These are phyloP conservation scores for Ichneumoninae sp. DNA, from an alignment of 2,888 invertebrate genomes.

Conservation along the genomic window DNA sequence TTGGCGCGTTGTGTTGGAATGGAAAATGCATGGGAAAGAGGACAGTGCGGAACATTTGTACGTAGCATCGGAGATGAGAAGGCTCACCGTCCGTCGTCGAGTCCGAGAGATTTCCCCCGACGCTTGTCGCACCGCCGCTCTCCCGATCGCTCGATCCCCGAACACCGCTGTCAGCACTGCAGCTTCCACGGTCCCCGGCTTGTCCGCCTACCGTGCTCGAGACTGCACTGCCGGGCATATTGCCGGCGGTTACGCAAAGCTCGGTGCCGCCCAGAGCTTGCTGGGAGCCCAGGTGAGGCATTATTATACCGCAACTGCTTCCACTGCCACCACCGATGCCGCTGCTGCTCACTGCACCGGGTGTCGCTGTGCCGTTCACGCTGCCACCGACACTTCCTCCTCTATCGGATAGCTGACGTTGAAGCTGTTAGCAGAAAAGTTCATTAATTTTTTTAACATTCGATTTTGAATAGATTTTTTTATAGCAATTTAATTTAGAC, in stretches of 20 bases:
- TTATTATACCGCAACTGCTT: slow-evolving; percentile 76
- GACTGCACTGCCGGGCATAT: slow-evolving; percentile 70
- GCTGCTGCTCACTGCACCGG: slow-evolving; percentile 81
- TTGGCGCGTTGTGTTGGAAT: slow-evolving; percentile 22
- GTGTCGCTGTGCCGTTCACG: slow-evolving; percentile 86
- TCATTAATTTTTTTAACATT: not conserved
- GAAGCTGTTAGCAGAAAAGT: slow-evolving; percentile 74
- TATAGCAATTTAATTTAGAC: too few relatives aligned
- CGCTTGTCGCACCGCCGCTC: slow-evolving; percentile 92
- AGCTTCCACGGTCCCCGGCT: slow-evolving; percentile 91
- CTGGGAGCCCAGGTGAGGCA: slow-evolving; percentile 83
- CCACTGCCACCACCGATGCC: slow-evolving; percentile 84
- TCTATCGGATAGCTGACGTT: slow-evolving; percentile 89
- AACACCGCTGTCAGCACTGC: slow-evolving; percentile 94
- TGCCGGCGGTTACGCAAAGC: slow-evolving; percentile 74
- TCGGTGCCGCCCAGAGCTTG: slow-evolving; percentile 81
- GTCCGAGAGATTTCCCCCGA: slow-evolving; percentile 92
- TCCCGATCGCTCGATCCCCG: slow-evolving; percentile 93
- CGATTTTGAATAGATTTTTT: not conserved
- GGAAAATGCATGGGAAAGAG: slow-evolving; percentile 15
- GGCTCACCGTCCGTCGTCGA: slow-evolving; percentile 90
- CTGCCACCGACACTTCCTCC: slow-evolving; percentile 83
- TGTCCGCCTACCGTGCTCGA: slow-evolving; percentile 85
- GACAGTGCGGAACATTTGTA: not conserved
- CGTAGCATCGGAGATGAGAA: slow-evolving; percentile 51